Percentiles rank a stretch among this genome's conserved stretches.
Conservation (phyloP, 2,797 vertebrate genomes). For the Melanotaenia trifasciata region DNA sequence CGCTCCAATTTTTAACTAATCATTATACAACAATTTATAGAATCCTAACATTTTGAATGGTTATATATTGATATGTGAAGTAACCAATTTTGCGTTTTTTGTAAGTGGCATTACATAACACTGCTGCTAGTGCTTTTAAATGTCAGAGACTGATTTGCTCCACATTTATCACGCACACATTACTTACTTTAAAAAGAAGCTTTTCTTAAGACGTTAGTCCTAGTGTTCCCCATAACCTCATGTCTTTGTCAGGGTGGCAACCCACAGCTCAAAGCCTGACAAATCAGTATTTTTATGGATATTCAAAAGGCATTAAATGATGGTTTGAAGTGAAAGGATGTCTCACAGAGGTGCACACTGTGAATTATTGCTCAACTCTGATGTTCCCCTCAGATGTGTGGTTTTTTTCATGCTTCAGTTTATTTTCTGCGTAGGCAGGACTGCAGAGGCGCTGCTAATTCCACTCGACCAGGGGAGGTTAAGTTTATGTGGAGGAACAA, state of each 20-base stretch:
- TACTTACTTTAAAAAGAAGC: neutral
- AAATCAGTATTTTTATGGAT: neutral
- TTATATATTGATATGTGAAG: neutral
- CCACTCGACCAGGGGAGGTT: neutral
- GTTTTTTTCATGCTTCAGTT: neutral
- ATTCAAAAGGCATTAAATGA: constrained; percentile 14
- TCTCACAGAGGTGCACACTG: neutral
- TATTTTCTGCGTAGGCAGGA: neutral
- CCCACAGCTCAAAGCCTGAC: neutral
- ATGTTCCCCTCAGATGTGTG: neutral
- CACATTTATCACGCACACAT: neutral
- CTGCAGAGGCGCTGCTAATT: neutral
- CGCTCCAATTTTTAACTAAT: too few species aligned
- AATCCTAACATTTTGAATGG: too few species aligned
- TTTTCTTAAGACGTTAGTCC: neutral
- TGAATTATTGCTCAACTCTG: constrained; percentile 3
- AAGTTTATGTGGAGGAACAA: neutral
- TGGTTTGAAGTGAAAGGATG: neutral
- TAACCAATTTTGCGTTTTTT: neutral
- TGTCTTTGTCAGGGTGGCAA: neutral
- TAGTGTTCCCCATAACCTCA: neutral
- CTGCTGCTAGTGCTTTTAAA: neutral
- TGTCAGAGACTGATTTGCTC: neutral
- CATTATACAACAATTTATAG: too few species aligned
- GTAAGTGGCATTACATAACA: neutral